phyloP scores from a whole-genome alignment of 2,888 invertebrate species.

The Luperina testacea region DNA sequence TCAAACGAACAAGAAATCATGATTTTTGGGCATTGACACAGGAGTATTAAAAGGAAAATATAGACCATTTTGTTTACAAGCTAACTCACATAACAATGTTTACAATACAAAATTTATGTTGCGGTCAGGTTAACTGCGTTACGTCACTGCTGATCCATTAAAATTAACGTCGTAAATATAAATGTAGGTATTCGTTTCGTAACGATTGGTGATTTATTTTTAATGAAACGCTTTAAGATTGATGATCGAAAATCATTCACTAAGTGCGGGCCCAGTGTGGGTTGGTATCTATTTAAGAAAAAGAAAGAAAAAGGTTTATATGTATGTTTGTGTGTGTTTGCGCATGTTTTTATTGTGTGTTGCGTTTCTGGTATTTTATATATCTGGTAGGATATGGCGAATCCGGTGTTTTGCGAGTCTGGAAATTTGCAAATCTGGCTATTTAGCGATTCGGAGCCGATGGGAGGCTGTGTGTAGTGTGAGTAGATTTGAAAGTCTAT shows the following conservation, averaged over 20 bases:
- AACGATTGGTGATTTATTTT: conserved; percentile 26
- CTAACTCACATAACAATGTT: conserved; percentile 25
- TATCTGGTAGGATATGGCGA: no score
- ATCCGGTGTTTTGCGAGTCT: no score
- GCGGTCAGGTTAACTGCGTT: conserved; percentile 47
- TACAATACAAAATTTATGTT: conserved; percentile 50
- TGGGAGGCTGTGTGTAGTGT: background rate
- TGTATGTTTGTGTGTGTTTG: no score
- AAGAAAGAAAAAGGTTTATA: no score
- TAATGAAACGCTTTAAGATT: conserved; percentile 11
- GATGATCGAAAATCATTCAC: background rate
- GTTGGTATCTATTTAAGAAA: no score
- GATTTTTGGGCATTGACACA: background rate
- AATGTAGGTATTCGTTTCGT: conserved; percentile 21
- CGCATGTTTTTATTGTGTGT: no score
- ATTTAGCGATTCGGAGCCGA: no score
- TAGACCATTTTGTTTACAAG: conserved; percentile 12
- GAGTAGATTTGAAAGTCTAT: background rate
- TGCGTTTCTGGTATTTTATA: no score
- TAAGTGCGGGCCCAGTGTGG: no score
- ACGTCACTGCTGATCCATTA: conserved; percentile 52
- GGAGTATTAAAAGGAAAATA: conserved; percentile 3
- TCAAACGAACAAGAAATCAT: background rate
- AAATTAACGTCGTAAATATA: conserved; percentile 41
- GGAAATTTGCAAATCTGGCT: no score